These are phyloP conservation scores for Procambarus clarkii DNA, from an alignment of 1,140 invertebrate species.

Conservation along the genomic window DNA sequence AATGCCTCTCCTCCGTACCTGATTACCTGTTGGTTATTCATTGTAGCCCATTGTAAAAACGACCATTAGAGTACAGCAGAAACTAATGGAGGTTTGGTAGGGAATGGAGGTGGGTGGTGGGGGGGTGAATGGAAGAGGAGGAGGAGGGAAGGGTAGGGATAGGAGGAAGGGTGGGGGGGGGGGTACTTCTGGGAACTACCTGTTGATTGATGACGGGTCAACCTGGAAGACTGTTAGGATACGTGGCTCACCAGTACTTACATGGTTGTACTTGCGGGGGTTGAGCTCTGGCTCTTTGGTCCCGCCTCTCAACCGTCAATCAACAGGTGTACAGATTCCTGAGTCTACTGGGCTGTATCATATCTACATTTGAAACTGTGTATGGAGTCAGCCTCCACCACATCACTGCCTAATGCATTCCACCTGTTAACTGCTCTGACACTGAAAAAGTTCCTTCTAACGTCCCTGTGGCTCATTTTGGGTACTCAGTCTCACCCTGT, in stretches of 20 bases:
- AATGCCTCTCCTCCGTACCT: slow-evolving; percentile 13
- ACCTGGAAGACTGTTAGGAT: too few relatives aligned
- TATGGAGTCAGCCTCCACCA: too few relatives aligned
- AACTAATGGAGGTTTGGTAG: slow-evolving; percentile 23
- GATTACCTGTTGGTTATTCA: slow-evolving; percentile 45
- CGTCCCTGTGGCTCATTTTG: too few relatives aligned
- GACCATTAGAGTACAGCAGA: slow-evolving; percentile 20
- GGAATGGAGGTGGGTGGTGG: neutral
- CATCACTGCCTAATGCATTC: too few relatives aligned
- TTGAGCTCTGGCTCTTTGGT: too few relatives aligned
- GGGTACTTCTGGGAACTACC: neutral
- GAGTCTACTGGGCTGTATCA: too few relatives aligned
- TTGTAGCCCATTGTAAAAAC: slow-evolving; percentile 23
- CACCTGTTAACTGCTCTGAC: too few relatives aligned
- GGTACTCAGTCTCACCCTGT: too few relatives aligned
- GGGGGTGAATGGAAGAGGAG: neutral
- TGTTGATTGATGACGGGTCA: neutral
- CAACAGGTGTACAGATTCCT: neutral
- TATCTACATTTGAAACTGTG: too few relatives aligned
- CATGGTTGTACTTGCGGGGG: too few relatives aligned
- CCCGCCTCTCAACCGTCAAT: neutral
- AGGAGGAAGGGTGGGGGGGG: neutral
- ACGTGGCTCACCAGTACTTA: too few relatives aligned
- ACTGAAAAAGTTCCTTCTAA: too few relatives aligned
- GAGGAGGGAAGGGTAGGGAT: neutral